Percentiles rank a stretch among this genome's conserved stretches.
Conservation (phyloP, 2,113 vertebrate genomes). For the Oryzias woworae region DNA sequence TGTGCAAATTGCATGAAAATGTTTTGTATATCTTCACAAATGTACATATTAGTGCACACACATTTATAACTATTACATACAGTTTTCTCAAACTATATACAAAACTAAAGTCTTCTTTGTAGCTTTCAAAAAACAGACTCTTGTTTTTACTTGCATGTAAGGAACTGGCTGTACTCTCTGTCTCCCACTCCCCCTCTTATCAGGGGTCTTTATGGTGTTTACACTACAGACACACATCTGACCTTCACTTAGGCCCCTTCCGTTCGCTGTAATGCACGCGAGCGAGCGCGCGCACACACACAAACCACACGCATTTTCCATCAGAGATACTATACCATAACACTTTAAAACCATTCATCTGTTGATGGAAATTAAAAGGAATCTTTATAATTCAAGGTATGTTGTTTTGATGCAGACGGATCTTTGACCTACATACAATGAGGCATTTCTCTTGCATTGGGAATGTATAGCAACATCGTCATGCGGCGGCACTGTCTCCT, state of each 20-base stretch:
- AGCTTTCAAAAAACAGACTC: conserved; percentile 20
- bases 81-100: too few relatives aligned
- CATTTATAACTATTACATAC: too few relatives aligned
- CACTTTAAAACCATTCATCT: not conserved
- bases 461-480: conserved; percentile 52
- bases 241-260: conserved; percentile 58
- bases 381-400: not conserved
- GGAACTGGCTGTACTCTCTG: conserved; percentile 44
- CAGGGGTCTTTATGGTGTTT: conserved; percentile 60
- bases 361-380: not conserved
- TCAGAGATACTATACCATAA: conserved; percentile 12
- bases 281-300: not conserved
- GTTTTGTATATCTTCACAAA: too few relatives aligned
- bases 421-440: conserved; percentile 17
- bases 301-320: conserved; percentile 18
- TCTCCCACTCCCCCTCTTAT: conserved; percentile 49
- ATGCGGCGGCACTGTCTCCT: conserved; percentile 44
- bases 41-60: too few relatives aligned
- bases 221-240: conserved; percentile 66
- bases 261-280: conserved; percentile 15
- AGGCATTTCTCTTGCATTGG: conserved; percentile 29
- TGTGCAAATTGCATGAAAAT: too few relatives aligned
- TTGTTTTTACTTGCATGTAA: conserved; percentile 41
- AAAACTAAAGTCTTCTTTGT: too few relatives aligned
- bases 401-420: not conserved